phyloP scores from a whole-genome alignment of 2,797 vertebrate genomes.

The Lophius americanus region DNA sequence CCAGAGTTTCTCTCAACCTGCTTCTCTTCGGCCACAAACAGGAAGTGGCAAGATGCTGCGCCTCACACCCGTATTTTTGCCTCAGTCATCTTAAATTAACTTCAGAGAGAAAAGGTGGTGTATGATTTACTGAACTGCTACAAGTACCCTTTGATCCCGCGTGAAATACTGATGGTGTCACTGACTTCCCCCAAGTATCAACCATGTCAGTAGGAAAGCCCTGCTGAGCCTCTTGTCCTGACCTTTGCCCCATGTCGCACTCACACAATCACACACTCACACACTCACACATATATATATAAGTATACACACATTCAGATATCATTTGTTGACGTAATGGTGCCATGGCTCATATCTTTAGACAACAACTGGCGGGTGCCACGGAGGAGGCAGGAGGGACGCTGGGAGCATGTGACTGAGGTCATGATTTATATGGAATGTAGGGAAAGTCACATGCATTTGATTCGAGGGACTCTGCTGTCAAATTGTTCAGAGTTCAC shows the following conservation, averaged over 20 bases:
- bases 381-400: constrained; percentile 1
- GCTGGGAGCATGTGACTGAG: constrained; percentile 6
- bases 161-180: constrained; percentile 23
- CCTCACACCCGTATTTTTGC: constrained; percentile 44
- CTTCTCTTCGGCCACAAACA: constrained; percentile 21
- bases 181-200: constrained; percentile 9
- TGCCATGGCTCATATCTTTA: constrained; percentile 39
- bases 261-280: not conserved
- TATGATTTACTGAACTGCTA: constrained; percentile 16
- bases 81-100: constrained; percentile 29
- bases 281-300: not conserved
- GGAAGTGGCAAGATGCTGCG: constrained; percentile 40
- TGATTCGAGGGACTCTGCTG: constrained; percentile 1
- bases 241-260: constrained; percentile 41
- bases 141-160: constrained; percentile 49
- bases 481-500: not conserved
- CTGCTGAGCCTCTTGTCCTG: constrained; percentile 9
- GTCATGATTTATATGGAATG: constrained; percentile 15
- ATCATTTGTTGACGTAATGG: constrained; percentile 56
- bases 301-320: constrained; percentile 17
- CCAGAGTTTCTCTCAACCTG: constrained; percentile 12
- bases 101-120: constrained; percentile 37
- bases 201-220: constrained; percentile 39
- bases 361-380: constrained; percentile 35
- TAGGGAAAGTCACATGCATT: constrained; percentile 1